Evolutionary conservation across 2,888 invertebrate species (phyloP).

Genomic region (Drosophila leonis): DNA sequence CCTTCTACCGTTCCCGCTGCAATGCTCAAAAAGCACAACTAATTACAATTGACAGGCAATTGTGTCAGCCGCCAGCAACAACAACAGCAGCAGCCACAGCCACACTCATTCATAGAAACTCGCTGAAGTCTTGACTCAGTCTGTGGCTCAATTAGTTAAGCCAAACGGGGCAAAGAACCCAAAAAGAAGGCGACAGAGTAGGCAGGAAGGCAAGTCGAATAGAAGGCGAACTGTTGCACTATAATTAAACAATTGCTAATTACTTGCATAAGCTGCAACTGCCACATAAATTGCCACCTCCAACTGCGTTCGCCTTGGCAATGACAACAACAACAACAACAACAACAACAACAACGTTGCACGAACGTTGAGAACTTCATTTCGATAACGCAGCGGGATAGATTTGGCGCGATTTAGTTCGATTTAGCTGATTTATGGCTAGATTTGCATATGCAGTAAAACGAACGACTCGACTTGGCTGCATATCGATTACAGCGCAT

Average conservation of each 20-base stretch:
- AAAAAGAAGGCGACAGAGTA: slow-evolving; percentile 46
- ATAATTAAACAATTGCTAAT: slow-evolving; percentile 83
- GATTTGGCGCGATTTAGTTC: slow-evolving; percentile 16
- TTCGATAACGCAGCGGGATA: slow-evolving; percentile 72
- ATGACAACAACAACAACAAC: slow-evolving; percentile 36
- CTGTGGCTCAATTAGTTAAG: slow-evolving; percentile 74
- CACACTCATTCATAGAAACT: slow-evolving; percentile 26
- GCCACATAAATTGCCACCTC: slow-evolving; percentile 79
- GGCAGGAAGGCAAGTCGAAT: slow-evolving; percentile 7
- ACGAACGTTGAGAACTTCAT: slow-evolving; percentile 74
- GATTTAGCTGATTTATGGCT: slow-evolving; percentile 72
- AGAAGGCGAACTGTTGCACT: slow-evolving; percentile 55
- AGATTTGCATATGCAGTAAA: slow-evolving; percentile 75
- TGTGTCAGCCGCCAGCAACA: slow-evolving; percentile 56
- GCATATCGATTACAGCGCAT: slow-evolving; percentile 25
- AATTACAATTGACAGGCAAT: slow-evolving; percentile 81
- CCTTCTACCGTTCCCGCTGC: slow-evolving; percentile 1
- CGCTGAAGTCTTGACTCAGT: slow-evolving; percentile 11
- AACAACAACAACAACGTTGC: slow-evolving; percentile 1
- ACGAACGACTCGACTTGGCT: neutral
- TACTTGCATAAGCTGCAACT: slow-evolving; percentile 63
- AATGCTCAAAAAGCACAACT: slow-evolving; percentile 80
- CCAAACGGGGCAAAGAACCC: slow-evolving; percentile 63
- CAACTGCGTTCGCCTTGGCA: slow-evolving; percentile 48
- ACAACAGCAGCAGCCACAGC: slow-evolving; percentile 25